These are phyloP conservation scores for Melinopterus prodromus DNA, from an alignment of 2,888 invertebrate species.

Conservation along the genomic window DNA sequence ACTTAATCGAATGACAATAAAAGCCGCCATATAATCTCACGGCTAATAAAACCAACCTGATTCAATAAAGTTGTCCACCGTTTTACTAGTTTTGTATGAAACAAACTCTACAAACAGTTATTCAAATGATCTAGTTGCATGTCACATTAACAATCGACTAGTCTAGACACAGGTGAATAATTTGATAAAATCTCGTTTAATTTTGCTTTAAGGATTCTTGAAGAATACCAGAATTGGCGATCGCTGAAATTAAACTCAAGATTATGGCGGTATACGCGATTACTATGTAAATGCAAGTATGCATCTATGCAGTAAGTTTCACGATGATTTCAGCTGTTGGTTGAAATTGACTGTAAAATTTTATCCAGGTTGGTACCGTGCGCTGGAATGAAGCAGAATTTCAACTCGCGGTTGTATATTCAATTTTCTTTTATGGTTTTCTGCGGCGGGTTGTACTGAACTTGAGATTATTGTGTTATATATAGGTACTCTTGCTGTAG, in stretches of 20 bases:
- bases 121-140: not conserved
- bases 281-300: not conserved
- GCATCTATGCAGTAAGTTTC: not conserved
- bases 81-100: not conserved
- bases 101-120: not conserved
- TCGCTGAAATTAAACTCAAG: too few relatives aligned
- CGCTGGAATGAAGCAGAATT: not conserved
- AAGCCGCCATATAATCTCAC: not conserved
- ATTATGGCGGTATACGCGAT: not conserved
- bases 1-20: not conserved
- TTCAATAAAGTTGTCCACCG: not conserved
- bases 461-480: not conserved
- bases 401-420: not conserved
- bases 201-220: not conserved
- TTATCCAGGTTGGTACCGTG: not conserved
- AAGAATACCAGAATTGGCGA: too few relatives aligned
- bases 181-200: not conserved
- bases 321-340: not conserved
- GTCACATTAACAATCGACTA: not conserved
- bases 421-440: not conserved
- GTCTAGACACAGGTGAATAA: not conserved
- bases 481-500: not conserved
- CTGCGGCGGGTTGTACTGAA: not conserved
- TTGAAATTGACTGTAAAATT: not conserved
- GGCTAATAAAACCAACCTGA: not conserved